These are phyloP conservation scores for Tetragonula clypearis DNA, from an alignment of 1,140 invertebrate species.

Conservation along the genomic window DNA sequence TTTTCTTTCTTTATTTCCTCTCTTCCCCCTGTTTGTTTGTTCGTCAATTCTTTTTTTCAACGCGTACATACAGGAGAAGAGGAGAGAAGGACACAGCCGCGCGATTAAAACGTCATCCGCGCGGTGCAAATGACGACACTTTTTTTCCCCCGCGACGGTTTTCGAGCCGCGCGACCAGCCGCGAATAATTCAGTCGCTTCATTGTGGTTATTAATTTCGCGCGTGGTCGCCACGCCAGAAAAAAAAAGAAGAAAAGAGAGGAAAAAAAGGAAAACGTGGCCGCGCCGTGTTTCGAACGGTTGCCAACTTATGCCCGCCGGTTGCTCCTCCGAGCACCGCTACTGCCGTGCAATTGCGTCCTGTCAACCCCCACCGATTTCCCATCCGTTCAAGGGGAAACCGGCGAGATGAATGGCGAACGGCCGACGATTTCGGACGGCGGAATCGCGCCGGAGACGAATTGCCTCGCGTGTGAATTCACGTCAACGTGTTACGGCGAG, in stretches of 20 bases:
- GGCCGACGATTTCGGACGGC: neutral
- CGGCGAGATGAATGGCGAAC: constrained; percentile 36
- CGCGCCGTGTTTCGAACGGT: constrained; percentile 55
- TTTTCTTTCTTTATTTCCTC: neutral
- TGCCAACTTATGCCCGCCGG: constrained; percentile 44
- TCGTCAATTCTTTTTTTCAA: neutral
- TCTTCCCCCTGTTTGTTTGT: neutral
- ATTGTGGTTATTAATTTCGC: constrained; percentile 65
- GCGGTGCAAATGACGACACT: constrained; percentile 63
- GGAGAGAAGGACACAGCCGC: neutral
- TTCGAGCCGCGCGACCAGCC: constrained; percentile 35
- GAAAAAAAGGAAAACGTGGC: constrained; percentile 41
- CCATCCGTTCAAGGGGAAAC: constrained; percentile 21
- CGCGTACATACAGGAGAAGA: neutral
- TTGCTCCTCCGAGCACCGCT: constrained; percentile 20
- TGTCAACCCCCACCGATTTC: constrained; percentile 33
- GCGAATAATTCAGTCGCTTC: constrained; percentile 66
- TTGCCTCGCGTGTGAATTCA: neutral
- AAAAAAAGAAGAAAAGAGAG: no score
- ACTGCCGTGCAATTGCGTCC: constrained; percentile 14
- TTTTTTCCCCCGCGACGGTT: constrained; percentile 49
- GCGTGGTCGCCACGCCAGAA: constrained; percentile 1
- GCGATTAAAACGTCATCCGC: constrained; percentile 68
- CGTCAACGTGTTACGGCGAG: neutral
- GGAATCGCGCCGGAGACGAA: neutral